phyloP scores from a whole-genome alignment of 2,888 invertebrate species.

The Coecobrya sp. region DNA sequence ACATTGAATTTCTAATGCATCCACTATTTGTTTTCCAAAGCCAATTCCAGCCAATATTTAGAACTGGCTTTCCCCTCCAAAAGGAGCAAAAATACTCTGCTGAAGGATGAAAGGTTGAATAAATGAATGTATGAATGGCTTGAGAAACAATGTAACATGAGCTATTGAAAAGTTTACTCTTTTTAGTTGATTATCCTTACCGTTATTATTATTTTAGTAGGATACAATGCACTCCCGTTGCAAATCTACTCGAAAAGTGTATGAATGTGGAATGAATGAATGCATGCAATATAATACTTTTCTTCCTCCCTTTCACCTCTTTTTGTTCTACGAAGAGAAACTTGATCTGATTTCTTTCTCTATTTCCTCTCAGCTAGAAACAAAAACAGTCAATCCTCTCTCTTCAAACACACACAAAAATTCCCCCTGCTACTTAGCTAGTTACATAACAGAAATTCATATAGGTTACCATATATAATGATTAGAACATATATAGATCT shows the following conservation, averaged over 20 bases:
- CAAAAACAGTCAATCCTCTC: constrained; percentile 21
- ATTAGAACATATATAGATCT: not conserved
- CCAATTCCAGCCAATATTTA: not conserved
- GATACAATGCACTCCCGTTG: constrained; percentile 35
- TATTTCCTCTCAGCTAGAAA: not conserved
- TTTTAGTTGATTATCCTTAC: constrained; percentile 19
- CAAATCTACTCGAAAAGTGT: not conserved
- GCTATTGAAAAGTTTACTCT: not conserved
- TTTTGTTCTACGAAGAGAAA: not conserved
- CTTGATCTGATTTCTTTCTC: constrained; percentile 31
- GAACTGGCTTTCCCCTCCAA: not conserved
- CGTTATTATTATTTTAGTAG: constrained; percentile 33
- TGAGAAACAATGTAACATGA: not conserved
- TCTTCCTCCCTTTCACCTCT: constrained; percentile 6
- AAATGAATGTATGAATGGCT: not conserved
- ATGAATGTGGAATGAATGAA: constrained; percentile 26
- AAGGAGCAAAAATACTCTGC: not conserved
- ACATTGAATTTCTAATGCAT: not conserved
- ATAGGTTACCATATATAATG: not conserved
- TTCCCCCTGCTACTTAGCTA: not conserved
- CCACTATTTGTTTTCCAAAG: not conserved
- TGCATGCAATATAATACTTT: constrained; percentile 31
- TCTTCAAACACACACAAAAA: not conserved
- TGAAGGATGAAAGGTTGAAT: not conserved
- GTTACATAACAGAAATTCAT: not conserved